phyloP scores from a whole-genome alignment of 2,113 vertebrate genomes.

The Leucosticte australis region DNA sequence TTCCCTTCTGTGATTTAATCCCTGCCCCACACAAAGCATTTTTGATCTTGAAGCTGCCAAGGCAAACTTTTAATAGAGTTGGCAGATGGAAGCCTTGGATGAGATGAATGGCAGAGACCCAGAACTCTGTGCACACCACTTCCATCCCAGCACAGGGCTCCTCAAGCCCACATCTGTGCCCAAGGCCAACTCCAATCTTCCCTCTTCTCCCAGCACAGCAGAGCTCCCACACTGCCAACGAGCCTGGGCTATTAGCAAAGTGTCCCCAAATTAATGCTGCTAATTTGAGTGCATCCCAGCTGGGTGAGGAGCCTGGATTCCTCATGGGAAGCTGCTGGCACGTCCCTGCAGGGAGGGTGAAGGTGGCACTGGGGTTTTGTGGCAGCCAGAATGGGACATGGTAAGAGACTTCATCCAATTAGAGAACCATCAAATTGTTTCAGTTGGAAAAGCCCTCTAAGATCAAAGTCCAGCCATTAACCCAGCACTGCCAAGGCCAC shows the following conservation, averaged over 20 bases:
- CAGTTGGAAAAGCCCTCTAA: background rate
- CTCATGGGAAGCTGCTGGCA: background rate
- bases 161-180: rapidly evolving
- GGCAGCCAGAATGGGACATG: background rate
- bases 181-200: background rate
- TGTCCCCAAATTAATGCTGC: background rate
- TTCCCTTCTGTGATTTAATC: background rate
- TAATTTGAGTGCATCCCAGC: background rate
- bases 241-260: background rate
- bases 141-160: background rate
- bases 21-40: background rate
- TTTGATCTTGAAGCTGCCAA: constrained; percentile 6
- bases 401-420: background rate
- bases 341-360: background rate
- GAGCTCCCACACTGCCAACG: background rate
- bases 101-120: background rate
- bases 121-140: background rate
- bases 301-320: background rate
- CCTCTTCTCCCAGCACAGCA: background rate
- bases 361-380: rapidly evolving
- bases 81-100: background rate
- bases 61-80: background rate
- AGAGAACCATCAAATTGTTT: rapidly evolving
- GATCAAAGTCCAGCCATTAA: background rate
- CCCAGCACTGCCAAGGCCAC: background rate